phyloP scores from a whole-genome alignment of 2,888 invertebrate species.

The Trichopoda pennipes region DNA sequence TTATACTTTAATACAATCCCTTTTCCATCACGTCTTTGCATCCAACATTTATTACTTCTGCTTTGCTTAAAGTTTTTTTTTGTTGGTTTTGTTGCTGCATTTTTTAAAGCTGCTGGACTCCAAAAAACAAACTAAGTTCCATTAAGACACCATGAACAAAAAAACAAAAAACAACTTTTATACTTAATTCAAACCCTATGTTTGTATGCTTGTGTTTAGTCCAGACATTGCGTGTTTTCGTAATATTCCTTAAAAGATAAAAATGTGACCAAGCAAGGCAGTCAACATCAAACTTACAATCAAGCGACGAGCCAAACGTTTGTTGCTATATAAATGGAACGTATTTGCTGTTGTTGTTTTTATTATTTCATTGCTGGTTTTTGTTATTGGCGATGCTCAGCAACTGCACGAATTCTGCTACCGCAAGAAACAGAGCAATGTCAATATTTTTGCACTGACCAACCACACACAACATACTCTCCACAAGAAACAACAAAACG shows the following conservation, averaged over 20 bases:
- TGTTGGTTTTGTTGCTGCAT: slow-evolving; percentile 31
- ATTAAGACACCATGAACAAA: slow-evolving; percentile 51
- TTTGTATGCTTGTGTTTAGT: slow-evolving; percentile 66
- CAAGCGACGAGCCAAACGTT: slow-evolving; percentile 57
- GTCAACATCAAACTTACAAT: slow-evolving; percentile 66
- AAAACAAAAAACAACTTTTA: slow-evolving; percentile 23
- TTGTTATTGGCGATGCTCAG: slow-evolving; percentile 14
- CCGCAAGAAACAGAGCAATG: slow-evolving; percentile 51
- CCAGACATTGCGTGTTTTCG: slow-evolving; percentile 80
- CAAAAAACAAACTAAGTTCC: slow-evolving; percentile 50
- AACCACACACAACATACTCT: slow-evolving; percentile 43
- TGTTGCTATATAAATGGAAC: slow-evolving; percentile 60
- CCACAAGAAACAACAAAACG: slow-evolving; percentile 2
- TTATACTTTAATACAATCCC: slow-evolving; percentile 47
- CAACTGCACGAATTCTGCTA: slow-evolving; percentile 53
- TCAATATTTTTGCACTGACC: slow-evolving; percentile 56
- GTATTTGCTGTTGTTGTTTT: slow-evolving; percentile 36
- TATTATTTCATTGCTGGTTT: slow-evolving; percentile 7
- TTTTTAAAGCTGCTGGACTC: slow-evolving; percentile 54
- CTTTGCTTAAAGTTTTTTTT: slow-evolving; percentile 50
- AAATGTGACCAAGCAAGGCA: slow-evolving; percentile 78
- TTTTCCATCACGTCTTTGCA: slow-evolving; percentile 7
- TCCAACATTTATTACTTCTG: slow-evolving; percentile 18
- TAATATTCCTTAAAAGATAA: slow-evolving; percentile 81
- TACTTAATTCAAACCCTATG: slow-evolving; percentile 27